A percentile compares a stretch with the other conserved stretches of the same genome.
Conservation (phyloP, 2,888 invertebrate species). For the Rhogogaster chlorosoma region DNA sequence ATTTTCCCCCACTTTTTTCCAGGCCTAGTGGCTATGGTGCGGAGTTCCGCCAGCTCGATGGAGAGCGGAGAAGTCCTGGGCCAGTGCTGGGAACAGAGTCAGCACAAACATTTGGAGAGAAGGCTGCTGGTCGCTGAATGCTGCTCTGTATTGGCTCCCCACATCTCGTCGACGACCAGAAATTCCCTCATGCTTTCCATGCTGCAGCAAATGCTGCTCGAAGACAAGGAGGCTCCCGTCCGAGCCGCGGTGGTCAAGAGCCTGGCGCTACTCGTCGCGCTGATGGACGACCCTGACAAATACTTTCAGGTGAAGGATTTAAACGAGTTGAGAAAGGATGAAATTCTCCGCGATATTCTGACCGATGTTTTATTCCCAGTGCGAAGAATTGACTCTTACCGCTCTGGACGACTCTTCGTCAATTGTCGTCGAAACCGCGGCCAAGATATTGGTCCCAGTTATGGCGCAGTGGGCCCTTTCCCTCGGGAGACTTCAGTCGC, state of each 20-base stretch:
- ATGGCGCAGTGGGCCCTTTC: conserved; percentile 83
- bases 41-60: conserved; percentile 78
- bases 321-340: not conserved
- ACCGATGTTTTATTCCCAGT: conserved; percentile 69
- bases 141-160: conserved; percentile 83
- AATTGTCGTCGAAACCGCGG: conserved; percentile 79
- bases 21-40: conserved; percentile 79
- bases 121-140: conserved; percentile 85
- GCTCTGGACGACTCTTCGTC: conserved; percentile 81
- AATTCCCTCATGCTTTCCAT: conserved; percentile 86
- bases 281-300: conserved; percentile 84
- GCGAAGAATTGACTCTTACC: conserved; percentile 81
- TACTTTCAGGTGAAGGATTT: conserved; percentile 77
- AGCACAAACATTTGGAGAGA: conserved; percentile 84
- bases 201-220: conserved; percentile 85
- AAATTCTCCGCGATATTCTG: conserved; percentile 16
- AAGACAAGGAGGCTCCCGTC: conserved; percentile 83
- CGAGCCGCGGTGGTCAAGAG: conserved; percentile 82
- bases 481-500: conserved; percentile 80
- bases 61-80: conserved; percentile 85
- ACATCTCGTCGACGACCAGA: conserved; percentile 83
- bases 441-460: conserved; percentile 81
- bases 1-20: not conserved
- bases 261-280: conserved; percentile 82
- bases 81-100: conserved; percentile 87